These are phyloP conservation scores for Drosophila seguyi DNA, from an alignment of 1,140 invertebrate species.

Conservation along the genomic window DNA sequence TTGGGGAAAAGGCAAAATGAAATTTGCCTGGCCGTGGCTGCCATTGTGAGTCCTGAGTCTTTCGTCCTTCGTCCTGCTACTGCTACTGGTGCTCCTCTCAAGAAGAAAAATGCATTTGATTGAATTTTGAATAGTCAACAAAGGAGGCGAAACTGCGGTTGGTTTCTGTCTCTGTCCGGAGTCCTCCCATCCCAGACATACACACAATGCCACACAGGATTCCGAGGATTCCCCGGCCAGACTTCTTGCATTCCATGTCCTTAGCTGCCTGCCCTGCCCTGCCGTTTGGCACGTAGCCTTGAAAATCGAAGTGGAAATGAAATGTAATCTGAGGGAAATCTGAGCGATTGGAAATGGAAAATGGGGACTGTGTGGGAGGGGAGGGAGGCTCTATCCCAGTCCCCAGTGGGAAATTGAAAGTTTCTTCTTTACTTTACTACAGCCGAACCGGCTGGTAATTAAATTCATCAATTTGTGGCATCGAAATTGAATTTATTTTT, in stretches of 20 bases:
- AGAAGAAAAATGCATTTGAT: conserved; percentile 62
- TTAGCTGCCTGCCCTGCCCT: conserved; percentile 4
- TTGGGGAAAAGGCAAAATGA: conserved; percentile 16
- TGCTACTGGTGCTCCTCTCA: conserved; percentile 2
- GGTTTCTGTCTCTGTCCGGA: not conserved
- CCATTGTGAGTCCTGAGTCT: conserved; percentile 5
- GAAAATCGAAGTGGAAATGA: conserved; percentile 23
- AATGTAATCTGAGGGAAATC: conserved; percentile 19
- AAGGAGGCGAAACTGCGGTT: conserved; percentile 18
- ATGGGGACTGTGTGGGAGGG: not conserved
- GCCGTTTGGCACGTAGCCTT: conserved; percentile 36
- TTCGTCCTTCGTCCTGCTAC: conserved; percentile 1
- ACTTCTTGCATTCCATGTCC: conserved; percentile 7
- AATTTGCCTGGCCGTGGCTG: conserved; percentile 18
- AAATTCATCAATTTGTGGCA: conserved; percentile 6
- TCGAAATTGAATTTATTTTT: not conserved
- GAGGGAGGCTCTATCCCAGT: not conserved
- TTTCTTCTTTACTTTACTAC: not conserved
- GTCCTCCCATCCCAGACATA: not conserved
- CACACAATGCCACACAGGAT: not conserved
- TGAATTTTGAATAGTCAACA: conserved; percentile 68
- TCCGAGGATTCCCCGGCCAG: conserved; percentile 6
- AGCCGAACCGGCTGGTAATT: not conserved
- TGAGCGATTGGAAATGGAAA: conserved; percentile 20
- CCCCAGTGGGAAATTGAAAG: conserved; percentile 8